Base-by-base conservation (phyloP, 53 echinoderm and acorn worm species). In the Astropecten irregularis region DNA sequence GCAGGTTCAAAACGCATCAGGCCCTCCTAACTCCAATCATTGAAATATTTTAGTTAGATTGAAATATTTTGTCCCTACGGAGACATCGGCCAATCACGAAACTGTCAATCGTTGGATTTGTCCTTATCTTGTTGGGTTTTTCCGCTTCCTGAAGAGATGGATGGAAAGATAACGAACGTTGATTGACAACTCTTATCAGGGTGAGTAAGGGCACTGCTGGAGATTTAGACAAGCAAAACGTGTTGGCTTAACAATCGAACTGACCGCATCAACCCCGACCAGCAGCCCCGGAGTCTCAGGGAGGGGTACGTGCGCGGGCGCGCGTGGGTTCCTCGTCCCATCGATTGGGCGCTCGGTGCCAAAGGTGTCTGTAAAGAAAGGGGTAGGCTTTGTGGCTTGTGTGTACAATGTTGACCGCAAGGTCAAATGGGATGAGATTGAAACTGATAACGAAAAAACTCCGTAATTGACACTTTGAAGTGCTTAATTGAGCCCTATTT, bases 121-220 rank as follows among this genome's bases (percentile, higher is more conserved):
- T n/a, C n/a, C n/a, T n/a, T n/a, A n/a, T n/a, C n/a, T n/a, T n/a
- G n/a, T n/a, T n/a, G n/a, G n/a, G n/a, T n/a, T n/a, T n/a, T n/a
- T n/a, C n/a, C n/a, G n/a, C n/a, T n/a, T n/a, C n/a, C n/a, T n/a
- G n/a, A n/a, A n/a, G n/a, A n/a, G n/a, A n/a, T n/a, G n/a, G n/a
- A n/a, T n/a, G n/a, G n/a, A n/a, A n/a, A n/a, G n/a, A n/a, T n/a
- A n/a, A n/a, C n/a, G n/a, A n/a, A n/a, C n/a, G n/a, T 22, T 76
- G 76, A 76, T 57, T 76, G 76, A 38, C 76, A 76, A 1, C n/a
- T 37, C 76, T 71, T 71, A 71, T 71, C 71, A 27, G 51, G 71
- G 19, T 71, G 71, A 71, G 50, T 50, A 51, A 52, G 71, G 71
- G 18, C 46, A 25, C 27, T 38, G 76, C 29, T 40, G 38, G 56